Conservation (phyloP, 1,140 invertebrate genomes). For the Samia ricini region DNA sequence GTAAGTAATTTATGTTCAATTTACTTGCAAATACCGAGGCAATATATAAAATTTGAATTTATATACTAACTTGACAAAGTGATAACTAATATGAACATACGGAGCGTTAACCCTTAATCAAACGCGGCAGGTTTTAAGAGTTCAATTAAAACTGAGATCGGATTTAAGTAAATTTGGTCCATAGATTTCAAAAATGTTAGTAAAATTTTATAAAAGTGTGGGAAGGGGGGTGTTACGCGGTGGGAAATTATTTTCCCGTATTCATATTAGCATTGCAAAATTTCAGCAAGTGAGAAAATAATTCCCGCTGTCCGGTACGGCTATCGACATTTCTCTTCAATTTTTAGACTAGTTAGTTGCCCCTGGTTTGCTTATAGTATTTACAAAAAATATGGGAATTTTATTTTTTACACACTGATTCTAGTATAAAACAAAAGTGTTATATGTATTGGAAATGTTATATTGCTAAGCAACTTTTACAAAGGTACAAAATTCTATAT, state of each 20-base stretch:
- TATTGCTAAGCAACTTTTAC: too few species aligned
- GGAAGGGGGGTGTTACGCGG: conserved; percentile 36
- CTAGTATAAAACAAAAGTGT: not conserved
- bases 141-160: not conserved
- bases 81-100: too few species aligned
- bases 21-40: too few species aligned
- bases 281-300: conserved; percentile 29
- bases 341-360: conserved; percentile 30
- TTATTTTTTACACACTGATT: conserved; percentile 22
- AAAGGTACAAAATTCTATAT: too few species aligned
- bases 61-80: too few species aligned
- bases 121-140: conserved; percentile 3
- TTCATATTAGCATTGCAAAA: conserved; percentile 25
- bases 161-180: conserved; percentile 5
- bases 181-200: conserved; percentile 4
- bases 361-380: too few species aligned
- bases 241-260: conserved; percentile 47
- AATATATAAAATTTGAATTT: too few species aligned
- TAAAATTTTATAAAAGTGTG: not conserved
- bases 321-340: conserved; percentile 28
- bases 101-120: conserved; percentile 14
- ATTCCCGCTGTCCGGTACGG: conserved; percentile 27
- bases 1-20: too few species aligned
- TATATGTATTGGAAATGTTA: conserved; percentile 23
- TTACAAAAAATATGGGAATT: too few species aligned